Base-by-base conservation (phyloP, 1,140 invertebrate genomes). In the Cyclargus thomasi region DNA sequence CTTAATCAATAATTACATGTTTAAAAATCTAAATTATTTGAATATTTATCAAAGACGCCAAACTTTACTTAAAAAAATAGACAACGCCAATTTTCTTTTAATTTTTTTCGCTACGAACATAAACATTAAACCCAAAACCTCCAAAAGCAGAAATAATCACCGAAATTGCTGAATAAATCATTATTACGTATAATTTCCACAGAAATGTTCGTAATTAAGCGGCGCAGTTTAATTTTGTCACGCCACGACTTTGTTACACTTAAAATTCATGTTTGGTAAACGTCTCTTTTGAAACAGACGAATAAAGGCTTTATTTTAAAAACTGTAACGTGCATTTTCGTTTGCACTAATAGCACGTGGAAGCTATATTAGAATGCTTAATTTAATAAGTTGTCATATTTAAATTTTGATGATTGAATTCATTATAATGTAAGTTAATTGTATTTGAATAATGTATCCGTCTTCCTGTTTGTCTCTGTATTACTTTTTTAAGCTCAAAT, bases 181-280 rank as follows among this genome's bases (percentile, higher is more conserved):
- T 18, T 55, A 55, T 17, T 21, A 59, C 20, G 20, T 59, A 59
- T 21, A 59, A 59, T 11, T 59, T 18, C 17, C 55, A 59, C 18
- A 55, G 18, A 59, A 18, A 59, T 20, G 55, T 21, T 59, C 18
- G 21, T 21, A 59, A 59, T 59, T 59, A 59, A 59, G 20, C 55
- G 20, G 55, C 55, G 20, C 18, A 59, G 55, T 59, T 20, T 59
- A 59, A 59, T 59, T 47, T 59, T 22, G 55, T 59, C 55, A 59
- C 20, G 55, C 7, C 10, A 59, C 18, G 55, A 11, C 18, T 59
- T 22, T 20, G 20, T 59, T 20, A 59, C 55, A 55, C 2, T 55
- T 47, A 20, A 55, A 55, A 55, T 55, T 17, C 53, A 59, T 59
- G 55, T 59, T 59, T 59, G 55, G 10, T 59, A 59, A 59, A 59